Percentiles rank a stretch among this genome's conserved stretches.
These are phyloP conservation scores for Galendromus occidentalis DNA, from an alignment of 1,140 invertebrate genomes.

Conservation along the genomic window DNA sequence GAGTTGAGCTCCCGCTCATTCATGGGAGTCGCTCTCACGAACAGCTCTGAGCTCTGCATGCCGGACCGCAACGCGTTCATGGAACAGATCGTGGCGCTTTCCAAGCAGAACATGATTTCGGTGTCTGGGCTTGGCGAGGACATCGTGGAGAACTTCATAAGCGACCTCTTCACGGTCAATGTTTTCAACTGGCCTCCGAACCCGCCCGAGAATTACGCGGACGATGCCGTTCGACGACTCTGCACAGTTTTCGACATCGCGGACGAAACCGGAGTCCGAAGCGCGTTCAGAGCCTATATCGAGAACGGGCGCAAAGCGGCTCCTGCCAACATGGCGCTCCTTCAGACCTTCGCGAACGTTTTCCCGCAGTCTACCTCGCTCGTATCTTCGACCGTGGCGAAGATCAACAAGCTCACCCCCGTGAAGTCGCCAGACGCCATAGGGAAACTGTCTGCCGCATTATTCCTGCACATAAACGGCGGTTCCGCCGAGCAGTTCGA, in stretches of 20 bases:
- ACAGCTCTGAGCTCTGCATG: background rate
- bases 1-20: background rate
- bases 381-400: background rate
- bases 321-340: background rate
- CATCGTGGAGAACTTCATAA: conserved; percentile 5
- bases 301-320: background rate
- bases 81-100: background rate
- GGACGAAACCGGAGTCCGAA: background rate
- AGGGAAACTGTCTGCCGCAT: background rate
- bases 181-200: background rate
- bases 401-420: conserved; percentile 1
- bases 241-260: background rate
- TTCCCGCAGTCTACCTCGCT: background rate
- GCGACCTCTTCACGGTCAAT: background rate
- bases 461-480: background rate
- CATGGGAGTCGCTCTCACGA: background rate
- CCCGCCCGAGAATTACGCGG: background rate
- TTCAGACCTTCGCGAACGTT: background rate
- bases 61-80: background rate
- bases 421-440: background rate
- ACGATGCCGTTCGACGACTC: conserved; percentile 4
- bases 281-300: background rate
- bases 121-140: background rate
- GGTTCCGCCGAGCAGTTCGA: background rate
- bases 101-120: background rate